Evolutionary conservation across 2,797 vertebrate genomes (phyloP).

Genomic region (Gobionotothen gibberifrons): DNA sequence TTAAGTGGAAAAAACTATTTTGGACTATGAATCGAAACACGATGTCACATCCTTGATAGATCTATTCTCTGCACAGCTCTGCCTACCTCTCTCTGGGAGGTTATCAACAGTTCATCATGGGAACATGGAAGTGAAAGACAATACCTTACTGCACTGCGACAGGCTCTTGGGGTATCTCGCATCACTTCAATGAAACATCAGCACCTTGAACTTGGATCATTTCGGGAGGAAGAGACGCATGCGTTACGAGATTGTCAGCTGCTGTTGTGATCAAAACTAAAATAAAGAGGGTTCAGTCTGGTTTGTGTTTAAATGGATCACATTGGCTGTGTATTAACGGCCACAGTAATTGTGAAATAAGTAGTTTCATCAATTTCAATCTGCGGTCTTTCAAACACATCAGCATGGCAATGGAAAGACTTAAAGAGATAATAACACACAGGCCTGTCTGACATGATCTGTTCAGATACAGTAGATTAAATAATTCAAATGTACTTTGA

Average conservation of each 20-base stretch:
- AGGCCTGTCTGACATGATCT: constrained; percentile 20
- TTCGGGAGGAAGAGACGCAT: constrained; percentile 69
- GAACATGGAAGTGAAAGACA: constrained; percentile 87
- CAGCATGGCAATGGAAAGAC: constrained; percentile 32
- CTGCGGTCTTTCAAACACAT: constrained; percentile 41
- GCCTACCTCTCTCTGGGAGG: constrained; percentile 74
- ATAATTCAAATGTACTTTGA: neutral
- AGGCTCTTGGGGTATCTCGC: constrained; percentile 61
- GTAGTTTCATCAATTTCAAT: constrained; percentile 51
- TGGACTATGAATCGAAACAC: constrained; percentile 68
- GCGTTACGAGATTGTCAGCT: constrained; percentile 81
- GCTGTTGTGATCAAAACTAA: constrained; percentile 79
- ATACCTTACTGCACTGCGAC: constrained; percentile 77
- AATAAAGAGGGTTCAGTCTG: constrained; percentile 58
- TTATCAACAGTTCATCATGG: constrained; percentile 86
- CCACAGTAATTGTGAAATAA: constrained; percentile 62
- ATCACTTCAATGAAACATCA: constrained; percentile 65
- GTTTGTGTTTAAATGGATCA: constrained; percentile 50
- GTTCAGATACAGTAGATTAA: constrained; percentile 33
- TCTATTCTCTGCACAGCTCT: constrained; percentile 71
- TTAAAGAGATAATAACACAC: constrained; percentile 32
- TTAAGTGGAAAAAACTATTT: constrained; percentile 71
- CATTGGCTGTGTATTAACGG: constrained; percentile 40
- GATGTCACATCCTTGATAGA: constrained; percentile 73
- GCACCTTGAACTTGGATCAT: constrained; percentile 72